phyloP scores from a whole-genome alignment of 2,113 vertebrate genomes.

The Paradisaea rubra region DNA sequence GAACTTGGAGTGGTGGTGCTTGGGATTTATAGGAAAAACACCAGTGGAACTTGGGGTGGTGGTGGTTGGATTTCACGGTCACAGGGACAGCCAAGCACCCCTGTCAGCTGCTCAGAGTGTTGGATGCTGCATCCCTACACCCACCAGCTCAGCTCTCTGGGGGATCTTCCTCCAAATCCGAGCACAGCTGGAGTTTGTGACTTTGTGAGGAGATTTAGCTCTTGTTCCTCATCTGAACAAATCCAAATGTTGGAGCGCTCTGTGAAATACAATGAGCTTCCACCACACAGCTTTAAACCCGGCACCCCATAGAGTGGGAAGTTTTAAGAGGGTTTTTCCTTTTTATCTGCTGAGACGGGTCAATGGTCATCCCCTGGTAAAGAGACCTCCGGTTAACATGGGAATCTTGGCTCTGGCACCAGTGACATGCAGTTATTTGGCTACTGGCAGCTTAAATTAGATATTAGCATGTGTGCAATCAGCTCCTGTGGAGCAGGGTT shows the following conservation, averaged over 20 bases:
- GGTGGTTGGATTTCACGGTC: background rate
- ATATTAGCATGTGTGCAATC: background rate
- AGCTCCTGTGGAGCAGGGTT: background rate
- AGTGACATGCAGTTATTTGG: background rate
- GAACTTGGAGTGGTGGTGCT: background rate
- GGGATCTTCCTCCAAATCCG: background rate
- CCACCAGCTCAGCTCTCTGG: accelerated
- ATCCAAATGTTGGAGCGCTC: accelerated
- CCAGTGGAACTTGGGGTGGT: accelerated
- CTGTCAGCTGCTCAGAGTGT: accelerated
- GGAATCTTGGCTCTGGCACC: background rate
- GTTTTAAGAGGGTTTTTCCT: background rate
- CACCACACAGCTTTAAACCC: background rate
- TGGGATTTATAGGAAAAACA: background rate
- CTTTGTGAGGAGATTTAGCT: background rate
- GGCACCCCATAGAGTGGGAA: background rate
- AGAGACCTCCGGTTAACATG: background rate
- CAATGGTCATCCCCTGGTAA: background rate
- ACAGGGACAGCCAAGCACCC: accelerated
- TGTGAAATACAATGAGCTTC: background rate
- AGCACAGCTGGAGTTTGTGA: background rate
- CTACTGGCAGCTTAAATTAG: background rate
- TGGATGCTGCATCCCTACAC: background rate
- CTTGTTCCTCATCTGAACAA: background rate
- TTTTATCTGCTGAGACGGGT: background rate